These are phyloP conservation scores for Mamestra configurata DNA, from an alignment of 1,140 invertebrate genomes.

Conservation along the genomic window DNA sequence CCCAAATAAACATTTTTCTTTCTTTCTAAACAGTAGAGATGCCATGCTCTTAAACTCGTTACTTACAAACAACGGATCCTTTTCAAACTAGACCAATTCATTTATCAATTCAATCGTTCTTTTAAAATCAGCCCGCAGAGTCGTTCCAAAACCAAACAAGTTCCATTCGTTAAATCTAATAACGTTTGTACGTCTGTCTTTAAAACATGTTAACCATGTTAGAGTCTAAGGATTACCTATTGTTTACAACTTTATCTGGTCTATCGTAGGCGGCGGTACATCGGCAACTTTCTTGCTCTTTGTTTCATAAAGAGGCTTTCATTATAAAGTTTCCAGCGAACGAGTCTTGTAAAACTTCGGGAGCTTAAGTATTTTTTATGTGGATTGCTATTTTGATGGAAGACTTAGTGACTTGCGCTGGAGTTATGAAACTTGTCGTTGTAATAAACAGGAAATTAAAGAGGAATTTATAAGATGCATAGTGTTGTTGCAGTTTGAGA, in stretches of 20 bases:
- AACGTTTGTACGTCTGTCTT: too few species aligned
- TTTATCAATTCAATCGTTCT: too few species aligned
- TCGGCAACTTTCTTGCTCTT: conserved; percentile 24
- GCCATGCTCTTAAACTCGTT: not conserved
- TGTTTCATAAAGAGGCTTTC: conserved; percentile 44
- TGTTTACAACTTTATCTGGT: conserved; percentile 11
- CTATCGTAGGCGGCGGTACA: conserved; percentile 28
- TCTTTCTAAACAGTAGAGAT: too few species aligned
- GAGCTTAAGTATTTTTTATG: conserved; percentile 46
- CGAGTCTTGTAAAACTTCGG: conserved; percentile 35
- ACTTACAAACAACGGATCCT: too few species aligned
- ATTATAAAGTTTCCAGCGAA: conserved; percentile 34
- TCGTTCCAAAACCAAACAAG: too few species aligned
- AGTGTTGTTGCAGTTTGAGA: too few species aligned
- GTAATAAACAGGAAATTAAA: conserved; percentile 17
- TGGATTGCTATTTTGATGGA: conserved; percentile 26
- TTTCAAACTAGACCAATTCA: too few species aligned
- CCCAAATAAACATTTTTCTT: too few species aligned
- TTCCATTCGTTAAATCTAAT: too few species aligned
- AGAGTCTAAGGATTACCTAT: not conserved
- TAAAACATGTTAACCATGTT: not conserved
- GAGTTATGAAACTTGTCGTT: not conserved
- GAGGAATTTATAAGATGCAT: not conserved
- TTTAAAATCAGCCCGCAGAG: too few species aligned
- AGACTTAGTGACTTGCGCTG: conserved; percentile 21